Conservation (phyloP, 2,113 vertebrate species). For the Stegostoma tigrinum region DNA sequence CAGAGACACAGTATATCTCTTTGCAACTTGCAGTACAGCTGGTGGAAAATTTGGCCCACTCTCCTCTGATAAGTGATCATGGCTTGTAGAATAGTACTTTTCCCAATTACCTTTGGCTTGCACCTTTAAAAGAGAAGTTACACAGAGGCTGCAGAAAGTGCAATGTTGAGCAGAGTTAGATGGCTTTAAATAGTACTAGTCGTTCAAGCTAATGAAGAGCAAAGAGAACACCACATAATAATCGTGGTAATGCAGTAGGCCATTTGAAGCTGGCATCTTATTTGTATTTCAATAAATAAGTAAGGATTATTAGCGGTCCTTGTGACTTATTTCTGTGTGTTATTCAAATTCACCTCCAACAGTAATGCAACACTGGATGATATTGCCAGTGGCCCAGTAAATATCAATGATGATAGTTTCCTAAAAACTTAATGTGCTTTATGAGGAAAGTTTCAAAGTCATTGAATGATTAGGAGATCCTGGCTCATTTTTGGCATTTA, state of each 20-base stretch:
- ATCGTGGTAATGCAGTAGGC: neutral
- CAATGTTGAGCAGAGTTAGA: neutral
- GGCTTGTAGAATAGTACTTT: neutral
- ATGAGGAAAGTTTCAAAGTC: neutral
- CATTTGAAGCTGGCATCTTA: neutral
- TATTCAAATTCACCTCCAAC: neutral
- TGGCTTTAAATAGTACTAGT: neutral
- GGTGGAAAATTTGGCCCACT: neutral
- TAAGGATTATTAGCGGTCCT: neutral
- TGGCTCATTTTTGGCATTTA: no score
- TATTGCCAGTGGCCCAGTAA: neutral
- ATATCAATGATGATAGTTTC: neutral
- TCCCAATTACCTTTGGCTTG: neutral
- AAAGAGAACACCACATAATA: neutral
- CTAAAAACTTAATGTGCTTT: neutral
- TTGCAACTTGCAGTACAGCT: neutral
- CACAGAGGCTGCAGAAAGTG: no score
- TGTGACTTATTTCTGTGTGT: neutral
- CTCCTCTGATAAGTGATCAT: neutral
- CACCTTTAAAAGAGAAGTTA: no score
- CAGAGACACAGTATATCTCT: neutral
- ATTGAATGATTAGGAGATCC: no score
- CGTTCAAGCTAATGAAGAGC: no score
- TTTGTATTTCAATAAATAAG: neutral
- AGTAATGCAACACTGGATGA: neutral